Conservation (phyloP, 2,888 invertebrate species). For the Drosophila mimica region DNA sequence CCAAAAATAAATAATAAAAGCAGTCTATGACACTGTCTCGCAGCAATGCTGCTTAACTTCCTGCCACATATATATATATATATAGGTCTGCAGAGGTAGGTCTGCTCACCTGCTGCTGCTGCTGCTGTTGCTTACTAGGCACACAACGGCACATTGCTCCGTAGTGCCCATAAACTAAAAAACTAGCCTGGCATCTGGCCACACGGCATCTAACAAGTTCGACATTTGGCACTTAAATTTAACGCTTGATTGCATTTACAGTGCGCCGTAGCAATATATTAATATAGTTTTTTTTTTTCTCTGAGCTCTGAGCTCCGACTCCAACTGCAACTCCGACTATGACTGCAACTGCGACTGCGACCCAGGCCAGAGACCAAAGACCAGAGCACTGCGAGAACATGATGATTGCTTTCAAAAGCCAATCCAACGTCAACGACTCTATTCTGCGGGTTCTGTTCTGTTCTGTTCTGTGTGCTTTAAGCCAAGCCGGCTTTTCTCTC, state of each 20-base stretch:
- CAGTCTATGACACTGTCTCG: slow-evolving; percentile 49
- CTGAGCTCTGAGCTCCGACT: slow-evolving; percentile 13
- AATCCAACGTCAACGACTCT: slow-evolving; percentile 79
- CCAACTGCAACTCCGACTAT: slow-evolving; percentile 14
- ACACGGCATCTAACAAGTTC: slow-evolving; percentile 74
- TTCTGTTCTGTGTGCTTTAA: slow-evolving; percentile 33
- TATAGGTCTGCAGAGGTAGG: slow-evolving; percentile 1
- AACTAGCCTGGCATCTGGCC: slow-evolving; percentile 61
- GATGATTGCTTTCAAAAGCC: slow-evolving; percentile 70
- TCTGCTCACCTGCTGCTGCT: slow-evolving; percentile 36
- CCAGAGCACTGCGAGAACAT: slow-evolving; percentile 27
- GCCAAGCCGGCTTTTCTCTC: slow-evolving; percentile 24
- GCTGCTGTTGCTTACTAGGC: slow-evolving; percentile 12
- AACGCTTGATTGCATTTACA: slow-evolving; percentile 79
- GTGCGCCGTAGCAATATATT: slow-evolving; percentile 45
- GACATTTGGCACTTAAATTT: slow-evolving; percentile 80
- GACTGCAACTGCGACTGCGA: slow-evolving; percentile 2
- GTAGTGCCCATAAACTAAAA: slow-evolving; percentile 13
- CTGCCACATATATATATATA: slow-evolving; percentile 21
- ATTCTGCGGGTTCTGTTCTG: slow-evolving; percentile 68
- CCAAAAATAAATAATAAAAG: neutral
- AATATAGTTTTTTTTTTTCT: slow-evolving; percentile 30
- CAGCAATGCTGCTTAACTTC: slow-evolving; percentile 43
- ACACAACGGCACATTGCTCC: slow-evolving; percentile 35
- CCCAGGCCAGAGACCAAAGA: slow-evolving; percentile 22